Evolutionary conservation across 2,888 invertebrate genomes (phyloP).

Genomic region (Polyommatus iphigenia): DNA sequence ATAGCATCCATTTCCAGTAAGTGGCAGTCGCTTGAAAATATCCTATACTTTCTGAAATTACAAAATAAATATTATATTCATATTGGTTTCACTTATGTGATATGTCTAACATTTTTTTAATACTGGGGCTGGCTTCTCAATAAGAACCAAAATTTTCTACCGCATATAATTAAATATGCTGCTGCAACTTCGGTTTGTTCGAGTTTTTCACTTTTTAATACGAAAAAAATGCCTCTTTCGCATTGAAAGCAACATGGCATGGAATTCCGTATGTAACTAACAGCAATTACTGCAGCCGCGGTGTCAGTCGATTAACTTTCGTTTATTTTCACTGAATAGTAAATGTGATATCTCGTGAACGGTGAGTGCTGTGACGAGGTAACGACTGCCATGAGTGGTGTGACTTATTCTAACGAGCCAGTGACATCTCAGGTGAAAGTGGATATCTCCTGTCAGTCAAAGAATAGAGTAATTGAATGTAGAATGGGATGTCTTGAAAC

Average conservation of each 20-base stretch:
- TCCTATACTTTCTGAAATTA: no score
- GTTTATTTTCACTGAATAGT: slow-evolving; percentile 13
- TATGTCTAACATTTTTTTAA: no score
- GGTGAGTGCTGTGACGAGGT: background rate
- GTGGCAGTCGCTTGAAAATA: no score
- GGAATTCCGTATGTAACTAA: slow-evolving; percentile 1
- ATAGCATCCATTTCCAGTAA: no score
- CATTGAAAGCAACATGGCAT: background rate
- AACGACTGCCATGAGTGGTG: background rate
- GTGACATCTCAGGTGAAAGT: slow-evolving; percentile 11
- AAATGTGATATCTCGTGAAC: slow-evolving; percentile 3
- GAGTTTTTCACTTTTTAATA: no score
- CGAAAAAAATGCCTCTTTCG: background rate
- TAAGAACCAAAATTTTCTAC: no score
- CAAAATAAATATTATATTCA: no score
- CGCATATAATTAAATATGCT: no score
- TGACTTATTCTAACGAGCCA: slow-evolving; percentile 2
- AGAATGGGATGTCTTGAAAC: background rate
- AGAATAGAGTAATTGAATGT: background rate
- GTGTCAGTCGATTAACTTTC: slow-evolving; percentile 21
- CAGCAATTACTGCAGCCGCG: background rate
- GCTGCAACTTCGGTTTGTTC: no score
- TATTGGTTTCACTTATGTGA: no score
- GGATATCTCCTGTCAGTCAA: background rate
- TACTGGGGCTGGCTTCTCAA: no score